phyloP scores from a whole-genome alignment of 1,140 invertebrate species.

The Psilanteris sp. region DNA sequence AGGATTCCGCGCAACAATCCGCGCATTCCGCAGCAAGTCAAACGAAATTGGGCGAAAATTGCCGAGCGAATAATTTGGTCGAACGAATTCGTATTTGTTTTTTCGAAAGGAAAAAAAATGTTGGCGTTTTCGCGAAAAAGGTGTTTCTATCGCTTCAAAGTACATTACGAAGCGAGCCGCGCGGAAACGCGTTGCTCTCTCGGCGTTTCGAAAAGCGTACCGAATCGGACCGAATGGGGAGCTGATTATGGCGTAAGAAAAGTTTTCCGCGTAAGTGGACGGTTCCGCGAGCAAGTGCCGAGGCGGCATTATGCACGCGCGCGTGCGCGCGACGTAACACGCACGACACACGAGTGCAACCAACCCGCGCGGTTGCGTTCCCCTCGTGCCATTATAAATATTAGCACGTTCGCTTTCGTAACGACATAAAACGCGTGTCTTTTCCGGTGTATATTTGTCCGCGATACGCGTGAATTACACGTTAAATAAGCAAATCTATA shows the following conservation, averaged over 20 bases:
- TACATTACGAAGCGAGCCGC: too few species aligned
- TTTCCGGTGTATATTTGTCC: slow-evolving; percentile 56
- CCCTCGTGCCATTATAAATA: slow-evolving; percentile 44
- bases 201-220: too few species aligned
- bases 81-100: too few species aligned
- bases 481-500: slow-evolving; percentile 52
- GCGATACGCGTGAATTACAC: slow-evolving; percentile 46
- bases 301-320: slow-evolving; percentile 5
- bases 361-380: slow-evolving; percentile 5
- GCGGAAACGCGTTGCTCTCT: too few species aligned
- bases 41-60: too few species aligned
- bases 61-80: too few species aligned
- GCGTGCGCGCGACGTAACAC: neutral
- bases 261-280: slow-evolving; percentile 45
- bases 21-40: too few species aligned
- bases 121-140: too few species aligned
- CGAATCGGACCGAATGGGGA: slow-evolving; percentile 42
- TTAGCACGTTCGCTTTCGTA: slow-evolving; percentile 40
- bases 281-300: slow-evolving; percentile 25
- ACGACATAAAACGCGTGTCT: slow-evolving; percentile 52
- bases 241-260: slow-evolving; percentile 31
- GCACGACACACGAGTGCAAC: slow-evolving; percentile 6
- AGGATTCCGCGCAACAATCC: too few species aligned
- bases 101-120: too few species aligned
- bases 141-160: too few species aligned